Evolutionary conservation across 2,888 invertebrate species (phyloP), one percentile per base, ranked within the genome.

Genomic region (Netelia melanura): DNA sequence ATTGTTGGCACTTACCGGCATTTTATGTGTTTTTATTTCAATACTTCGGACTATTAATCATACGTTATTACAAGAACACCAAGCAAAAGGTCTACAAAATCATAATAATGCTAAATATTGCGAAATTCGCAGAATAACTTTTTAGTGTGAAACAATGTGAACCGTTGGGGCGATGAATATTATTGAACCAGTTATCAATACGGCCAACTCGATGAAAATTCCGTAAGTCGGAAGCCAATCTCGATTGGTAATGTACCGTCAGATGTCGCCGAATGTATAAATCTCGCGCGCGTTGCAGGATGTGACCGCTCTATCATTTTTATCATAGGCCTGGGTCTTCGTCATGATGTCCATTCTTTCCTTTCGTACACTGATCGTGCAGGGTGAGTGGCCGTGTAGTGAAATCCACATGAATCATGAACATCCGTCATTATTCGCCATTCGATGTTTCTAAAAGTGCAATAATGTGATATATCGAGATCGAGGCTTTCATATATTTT

Each of bases 331-430:
- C 65, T 56, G 82, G 85, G 79, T 75, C 79, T 79, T 85, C 74
- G 75, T 52, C 65, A 86, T 78, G 78, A 86, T 87, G 84, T 84
- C 85, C 81, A 76, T 86, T 87, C 87, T 87, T 87, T 87, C 86
- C 86, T 86, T 85, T 86, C 86, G 87, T 86, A 74, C 83, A 86
- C 85, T 85, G 85, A 86, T 86, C 85, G 86, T 86, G 85, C 75
- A 84, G 86, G 87, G 87, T 87, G 86, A 87, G 87, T 87, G 79
- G 62, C 71, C 72, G 84, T 64, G 78, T 65, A 71, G 81, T 77
- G 62, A 79, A 84, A 87, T 87, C 87, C 68, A 58, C 54, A 54
- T 80, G 81, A 70, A 87, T 86, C 85, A 44, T 30, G 9, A 44
- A 65, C 86, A 87, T 87, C 87, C 83, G 70, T 56, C 17, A 77